Evolutionary conservation across 2,797 vertebrate genomes (phyloP).

Genomic region (Acrocephalus scirpaceus): DNA sequence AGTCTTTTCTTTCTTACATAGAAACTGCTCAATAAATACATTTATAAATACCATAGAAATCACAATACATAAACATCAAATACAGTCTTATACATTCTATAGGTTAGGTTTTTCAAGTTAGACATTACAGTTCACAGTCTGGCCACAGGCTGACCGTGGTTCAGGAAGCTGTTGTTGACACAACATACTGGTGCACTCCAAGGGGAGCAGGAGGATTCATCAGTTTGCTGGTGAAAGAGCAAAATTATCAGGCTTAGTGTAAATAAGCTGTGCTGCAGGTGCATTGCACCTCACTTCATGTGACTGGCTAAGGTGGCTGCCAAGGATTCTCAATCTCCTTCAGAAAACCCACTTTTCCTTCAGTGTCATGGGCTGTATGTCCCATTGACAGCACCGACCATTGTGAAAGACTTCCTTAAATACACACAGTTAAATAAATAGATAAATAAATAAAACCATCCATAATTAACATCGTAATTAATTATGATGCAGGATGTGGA

Average conservation of each 20-base stretch:
- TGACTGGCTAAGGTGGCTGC: background rate
- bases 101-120: background rate
- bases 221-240: background rate
- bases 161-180: slow-evolving; percentile 31
- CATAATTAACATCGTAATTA: background rate
- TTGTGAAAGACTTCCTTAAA: background rate
- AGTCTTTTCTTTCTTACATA: background rate
- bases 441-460: background rate
- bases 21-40: slow-evolving; percentile 26
- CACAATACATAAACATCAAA: background rate
- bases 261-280: background rate
- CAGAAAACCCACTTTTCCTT: background rate
- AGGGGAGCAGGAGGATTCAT: slow-evolving; percentile 18
- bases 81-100: background rate
- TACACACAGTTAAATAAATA: background rate
- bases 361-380: background rate
- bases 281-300: background rate
- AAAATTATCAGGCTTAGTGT: background rate
- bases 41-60: background rate
- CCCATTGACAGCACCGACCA: background rate
- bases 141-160: background rate
- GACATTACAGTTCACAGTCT: background rate
- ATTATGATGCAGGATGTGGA: background rate
- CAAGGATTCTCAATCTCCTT: background rate
- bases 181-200: slow-evolving; percentile 44